Evolutionary conservation across 2,113 vertebrate genomes (phyloP).

Genomic region (Merops nubicus): DNA sequence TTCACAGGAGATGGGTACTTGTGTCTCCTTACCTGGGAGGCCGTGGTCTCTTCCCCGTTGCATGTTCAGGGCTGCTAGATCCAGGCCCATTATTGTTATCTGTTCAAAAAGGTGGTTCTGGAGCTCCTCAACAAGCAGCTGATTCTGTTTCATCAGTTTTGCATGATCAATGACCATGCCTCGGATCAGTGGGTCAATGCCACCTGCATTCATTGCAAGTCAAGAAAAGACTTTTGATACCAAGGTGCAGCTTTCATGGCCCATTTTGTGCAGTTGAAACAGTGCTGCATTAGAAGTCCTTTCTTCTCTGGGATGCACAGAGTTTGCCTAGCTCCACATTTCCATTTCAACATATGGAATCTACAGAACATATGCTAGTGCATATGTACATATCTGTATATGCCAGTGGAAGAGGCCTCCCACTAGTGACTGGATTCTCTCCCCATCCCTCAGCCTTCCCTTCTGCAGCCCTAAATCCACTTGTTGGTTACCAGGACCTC

Average conservation of each 20-base stretch:
- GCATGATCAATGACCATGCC: constrained; percentile 78
- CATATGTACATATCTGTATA: no score
- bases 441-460: neutral
- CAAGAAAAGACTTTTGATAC: neutral
- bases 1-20: neutral
- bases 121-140: constrained; percentile 82
- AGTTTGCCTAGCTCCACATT: neutral
- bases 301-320: neutral
- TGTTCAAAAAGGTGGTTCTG: constrained; percentile 85
- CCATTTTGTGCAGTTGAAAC: neutral
- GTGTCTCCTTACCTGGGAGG: constrained; percentile 74
- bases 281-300: neutral
- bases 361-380: no score
- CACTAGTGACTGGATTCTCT: neutral
- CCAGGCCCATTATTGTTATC: constrained; percentile 71
- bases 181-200: constrained; percentile 82
- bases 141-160: constrained; percentile 82
- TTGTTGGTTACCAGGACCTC: neutral
- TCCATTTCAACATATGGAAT: neutral
- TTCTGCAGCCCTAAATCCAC: neutral
- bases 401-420: neutral
- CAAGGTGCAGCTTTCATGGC: neutral
- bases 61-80: constrained; percentile 85
- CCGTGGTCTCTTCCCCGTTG: constrained; percentile 84
- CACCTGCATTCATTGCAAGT: constrained; percentile 67